Evolutionary conservation across 2,888 invertebrate species (phyloP).

Genomic region (Danaus chrysippus): DNA sequence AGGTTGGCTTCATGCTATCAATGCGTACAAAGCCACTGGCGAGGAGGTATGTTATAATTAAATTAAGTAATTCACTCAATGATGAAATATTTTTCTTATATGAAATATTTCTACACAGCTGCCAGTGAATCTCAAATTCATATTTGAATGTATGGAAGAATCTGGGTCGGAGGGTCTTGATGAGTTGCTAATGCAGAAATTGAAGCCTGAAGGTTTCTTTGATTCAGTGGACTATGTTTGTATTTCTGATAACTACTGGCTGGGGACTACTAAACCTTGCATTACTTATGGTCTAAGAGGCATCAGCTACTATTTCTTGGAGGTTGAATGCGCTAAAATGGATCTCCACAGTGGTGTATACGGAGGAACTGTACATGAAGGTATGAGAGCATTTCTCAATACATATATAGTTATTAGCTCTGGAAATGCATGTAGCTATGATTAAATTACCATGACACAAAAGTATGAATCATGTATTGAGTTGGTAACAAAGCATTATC

Average conservation of each 20-base stretch:
- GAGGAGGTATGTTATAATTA: slow-evolving; percentile 64
- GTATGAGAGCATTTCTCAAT: slow-evolving; percentile 55
- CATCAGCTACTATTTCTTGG: slow-evolving; percentile 92
- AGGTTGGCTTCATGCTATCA: slow-evolving; percentile 96
- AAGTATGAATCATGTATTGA: not conserved
- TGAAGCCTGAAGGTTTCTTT: slow-evolving; percentile 85
- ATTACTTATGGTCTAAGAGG: slow-evolving; percentile 98
- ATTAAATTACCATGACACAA: not conserved
- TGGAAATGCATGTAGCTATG: not conserved
- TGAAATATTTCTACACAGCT: slow-evolving; percentile 50
- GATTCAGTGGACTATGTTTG: slow-evolving; percentile 94
- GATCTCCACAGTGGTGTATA: slow-evolving; percentile 98
- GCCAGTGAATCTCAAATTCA: slow-evolving; percentile 91
- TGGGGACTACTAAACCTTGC: slow-evolving; percentile 97
- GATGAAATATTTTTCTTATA: slow-evolving; percentile 6
- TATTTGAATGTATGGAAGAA: slow-evolving; percentile 99
- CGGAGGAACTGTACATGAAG: slow-evolving; percentile 92
- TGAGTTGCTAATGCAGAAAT: slow-evolving; percentile 82
- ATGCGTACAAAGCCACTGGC: slow-evolving; percentile 88
- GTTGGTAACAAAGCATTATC: not conserved
- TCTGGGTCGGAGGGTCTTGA: slow-evolving; percentile 98
- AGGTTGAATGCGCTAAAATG: slow-evolving; percentile 92
- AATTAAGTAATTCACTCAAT: slow-evolving; percentile 11
- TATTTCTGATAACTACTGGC: slow-evolving; percentile 99
- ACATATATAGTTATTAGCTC: not conserved